A percentile compares a stretch with the other conserved stretches of the same genome.
Evolutionary conservation across 2,888 invertebrate species (phyloP).

Genomic region (Liopterus haemorrhoidalis): DNA sequence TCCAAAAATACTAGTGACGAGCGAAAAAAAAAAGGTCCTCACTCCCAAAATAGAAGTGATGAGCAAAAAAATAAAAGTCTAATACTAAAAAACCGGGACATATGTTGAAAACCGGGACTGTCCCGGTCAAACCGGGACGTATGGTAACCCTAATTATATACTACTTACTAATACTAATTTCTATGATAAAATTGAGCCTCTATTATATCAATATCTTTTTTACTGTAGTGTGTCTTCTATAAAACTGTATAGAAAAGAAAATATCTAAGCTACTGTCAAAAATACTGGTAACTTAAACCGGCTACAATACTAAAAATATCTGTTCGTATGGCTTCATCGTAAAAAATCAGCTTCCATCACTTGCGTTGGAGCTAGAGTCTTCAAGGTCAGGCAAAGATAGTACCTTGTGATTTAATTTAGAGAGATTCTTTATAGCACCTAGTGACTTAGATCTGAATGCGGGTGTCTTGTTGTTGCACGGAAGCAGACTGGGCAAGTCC

Average conservation of each 20-base stretch:
- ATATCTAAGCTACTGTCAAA: slow-evolving; percentile 18
- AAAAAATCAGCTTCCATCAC: slow-evolving; percentile 49
- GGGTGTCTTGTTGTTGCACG: slow-evolving; percentile 45
- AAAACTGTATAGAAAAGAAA: slow-evolving; percentile 18
- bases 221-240: too few species aligned
- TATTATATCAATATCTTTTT: not conserved
- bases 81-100: too few species aligned
- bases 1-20: too few species aligned
- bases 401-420: slow-evolving; percentile 22
- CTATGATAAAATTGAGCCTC: slow-evolving; percentile 2
- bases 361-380: slow-evolving; percentile 46
- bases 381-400: slow-evolving; percentile 40
- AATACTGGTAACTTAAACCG: slow-evolving; percentile 17
- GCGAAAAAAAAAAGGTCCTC: too few species aligned
- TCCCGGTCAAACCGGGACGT: too few species aligned
- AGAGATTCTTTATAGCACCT: slow-evolving; percentile 15
- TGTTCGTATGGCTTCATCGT: too few species aligned
- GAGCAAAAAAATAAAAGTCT: too few species aligned
- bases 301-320: too few species aligned
- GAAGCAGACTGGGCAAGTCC: slow-evolving; percentile 57
- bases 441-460: slow-evolving; percentile 29
- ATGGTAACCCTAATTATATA: too few species aligned
- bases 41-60: too few species aligned
- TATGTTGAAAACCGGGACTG: too few species aligned
- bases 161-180: not conserved